Percentiles rank a stretch among this genome's conserved stretches.
phyloP scores from a whole-genome alignment of 2,888 invertebrate species.

The Tetragnatha montana region DNA sequence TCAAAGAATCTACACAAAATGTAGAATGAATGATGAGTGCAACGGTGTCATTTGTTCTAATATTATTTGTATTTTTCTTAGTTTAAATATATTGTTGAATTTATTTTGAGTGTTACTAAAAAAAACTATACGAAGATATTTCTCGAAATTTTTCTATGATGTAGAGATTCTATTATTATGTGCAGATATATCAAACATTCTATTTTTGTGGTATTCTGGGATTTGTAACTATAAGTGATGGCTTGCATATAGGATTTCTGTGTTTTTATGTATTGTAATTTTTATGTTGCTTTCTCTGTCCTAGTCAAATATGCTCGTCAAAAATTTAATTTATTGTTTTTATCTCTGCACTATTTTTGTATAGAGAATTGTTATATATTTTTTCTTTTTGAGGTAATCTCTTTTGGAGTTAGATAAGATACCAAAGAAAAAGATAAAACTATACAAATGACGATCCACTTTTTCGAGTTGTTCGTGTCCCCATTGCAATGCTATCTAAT shows the following conservation, averaged over 20 bases:
- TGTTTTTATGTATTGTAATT: not conserved
- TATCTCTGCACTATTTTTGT: slow-evolving; percentile 43
- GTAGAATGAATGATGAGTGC: too few relatives aligned
- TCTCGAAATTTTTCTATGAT: not conserved
- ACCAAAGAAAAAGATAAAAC: slow-evolving; percentile 13
- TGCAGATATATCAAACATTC: not conserved
- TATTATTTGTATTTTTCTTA: not conserved
- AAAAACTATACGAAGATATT: not conserved
- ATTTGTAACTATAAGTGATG: not conserved
- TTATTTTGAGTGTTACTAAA: not conserved
- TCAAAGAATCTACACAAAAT: too few relatives aligned
- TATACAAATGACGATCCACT: not conserved
- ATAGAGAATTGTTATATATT: slow-evolving; percentile 37
- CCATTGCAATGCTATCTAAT: not conserved
- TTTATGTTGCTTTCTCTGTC: slow-evolving; percentile 5
- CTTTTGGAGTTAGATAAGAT: slow-evolving; percentile 1
- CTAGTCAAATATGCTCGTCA: slow-evolving; percentile 51
- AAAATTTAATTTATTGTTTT: slow-evolving; percentile 56
- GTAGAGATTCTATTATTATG: not conserved
- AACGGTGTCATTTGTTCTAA: not conserved
- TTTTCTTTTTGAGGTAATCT: slow-evolving; percentile 23
- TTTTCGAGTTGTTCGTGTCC: not conserved
- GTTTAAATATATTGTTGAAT: not conserved
- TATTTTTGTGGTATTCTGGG: not conserved
- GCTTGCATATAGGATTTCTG: not conserved